These are phyloP conservation scores for Paedocypris sp. DNA, from an alignment of 2,113 vertebrate species.

Conservation along the genomic window DNA sequence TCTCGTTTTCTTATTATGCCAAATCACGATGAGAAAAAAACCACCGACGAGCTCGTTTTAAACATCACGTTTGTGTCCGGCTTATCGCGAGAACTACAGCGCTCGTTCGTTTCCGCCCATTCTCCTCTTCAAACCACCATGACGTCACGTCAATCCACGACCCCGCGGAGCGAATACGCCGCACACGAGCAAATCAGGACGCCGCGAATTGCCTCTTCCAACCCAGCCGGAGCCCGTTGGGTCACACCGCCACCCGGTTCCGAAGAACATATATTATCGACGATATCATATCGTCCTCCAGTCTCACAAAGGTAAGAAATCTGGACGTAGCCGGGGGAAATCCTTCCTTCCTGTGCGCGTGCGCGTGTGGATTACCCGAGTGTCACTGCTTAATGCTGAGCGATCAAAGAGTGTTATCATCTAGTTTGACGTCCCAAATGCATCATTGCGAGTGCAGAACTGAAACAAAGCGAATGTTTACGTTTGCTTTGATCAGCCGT, in stretches of 20 bases:
- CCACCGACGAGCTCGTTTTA: no score
- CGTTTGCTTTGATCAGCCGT: no score
- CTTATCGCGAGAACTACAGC: not conserved
- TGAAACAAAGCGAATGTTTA: no score
- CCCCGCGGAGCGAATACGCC: not conserved
- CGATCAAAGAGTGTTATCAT: no score
- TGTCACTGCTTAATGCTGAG: no score
- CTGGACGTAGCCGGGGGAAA: not conserved
- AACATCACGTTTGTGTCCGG: not conserved
- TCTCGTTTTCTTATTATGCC: no score
- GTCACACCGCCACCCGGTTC: not conserved
- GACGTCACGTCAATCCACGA: conserved; percentile 11
- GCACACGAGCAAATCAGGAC: not conserved
- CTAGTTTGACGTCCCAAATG: no score
- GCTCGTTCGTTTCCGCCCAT: conserved; percentile 4
- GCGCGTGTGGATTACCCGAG: no score
- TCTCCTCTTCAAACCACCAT: not conserved
- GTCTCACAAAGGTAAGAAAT: conserved; percentile 33
- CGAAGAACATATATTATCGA: not conserved
- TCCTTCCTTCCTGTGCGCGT: not conserved
- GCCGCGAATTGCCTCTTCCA: not conserved
- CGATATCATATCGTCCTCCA: not conserved
- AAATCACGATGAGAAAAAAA: not conserved
- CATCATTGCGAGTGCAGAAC: no score
- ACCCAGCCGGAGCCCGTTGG: not conserved